Conservation (phyloP, 2,797 vertebrate species). For the Pagetopsis macropterus region DNA sequence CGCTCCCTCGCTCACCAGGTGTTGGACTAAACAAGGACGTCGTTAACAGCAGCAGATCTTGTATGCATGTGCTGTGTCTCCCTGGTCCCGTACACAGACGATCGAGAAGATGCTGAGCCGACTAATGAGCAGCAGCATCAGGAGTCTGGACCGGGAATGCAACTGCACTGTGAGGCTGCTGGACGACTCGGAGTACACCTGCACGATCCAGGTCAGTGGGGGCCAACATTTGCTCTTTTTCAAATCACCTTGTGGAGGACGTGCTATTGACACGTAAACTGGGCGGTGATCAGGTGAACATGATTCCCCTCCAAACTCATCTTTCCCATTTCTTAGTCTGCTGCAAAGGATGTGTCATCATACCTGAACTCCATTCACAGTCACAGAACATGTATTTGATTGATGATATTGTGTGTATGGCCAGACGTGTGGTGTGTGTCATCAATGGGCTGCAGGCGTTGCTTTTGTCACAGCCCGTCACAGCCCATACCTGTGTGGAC, state of each 20-base stretch:
- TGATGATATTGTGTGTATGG: constrained; percentile 23
- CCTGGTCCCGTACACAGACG: constrained; percentile 73
- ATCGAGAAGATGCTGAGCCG: constrained; percentile 94
- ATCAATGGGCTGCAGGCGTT: constrained; percentile 44
- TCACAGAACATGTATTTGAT: not conserved
- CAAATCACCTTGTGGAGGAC: constrained; percentile 51
- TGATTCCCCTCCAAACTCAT: not conserved
- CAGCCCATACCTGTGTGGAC: constrained; percentile 46
- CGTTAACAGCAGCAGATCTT: constrained; percentile 65
- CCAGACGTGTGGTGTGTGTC: constrained; percentile 13
- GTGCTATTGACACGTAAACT: constrained; percentile 14
- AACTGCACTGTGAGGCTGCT: constrained; percentile 96
- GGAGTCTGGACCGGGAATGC: constrained; percentile 95
- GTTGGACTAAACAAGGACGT: constrained; percentile 64
- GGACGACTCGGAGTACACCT: constrained; percentile 97
- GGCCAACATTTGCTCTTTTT: constrained; percentile 31
- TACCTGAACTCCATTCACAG: not conserved
- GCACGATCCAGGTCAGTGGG: constrained; percentile 93
- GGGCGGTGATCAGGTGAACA: constrained; percentile 44
- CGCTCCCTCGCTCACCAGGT: constrained; percentile 66
- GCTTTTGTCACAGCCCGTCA: constrained; percentile 43
- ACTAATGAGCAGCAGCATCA: constrained; percentile 96
- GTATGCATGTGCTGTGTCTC: constrained; percentile 57
- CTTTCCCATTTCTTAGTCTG: not conserved
- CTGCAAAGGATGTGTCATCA: constrained; percentile 17